phyloP scores from a whole-genome alignment of 2,797 vertebrate genomes.

The Nasua narica region DNA sequence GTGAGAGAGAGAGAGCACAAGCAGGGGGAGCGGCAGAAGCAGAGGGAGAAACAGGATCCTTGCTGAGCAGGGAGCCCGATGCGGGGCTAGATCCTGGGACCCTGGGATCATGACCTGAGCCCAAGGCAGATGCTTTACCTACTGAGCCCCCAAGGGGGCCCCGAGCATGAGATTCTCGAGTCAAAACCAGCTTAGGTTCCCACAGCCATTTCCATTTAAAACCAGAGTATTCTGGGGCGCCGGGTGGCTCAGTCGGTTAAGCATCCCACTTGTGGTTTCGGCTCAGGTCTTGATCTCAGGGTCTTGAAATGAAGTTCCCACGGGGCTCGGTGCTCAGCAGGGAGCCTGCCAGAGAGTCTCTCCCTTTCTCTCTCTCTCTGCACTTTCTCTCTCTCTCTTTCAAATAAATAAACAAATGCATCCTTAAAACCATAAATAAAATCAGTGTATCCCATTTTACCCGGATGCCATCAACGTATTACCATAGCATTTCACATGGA shows the following conservation, averaged over 20 bases:
- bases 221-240: background rate
- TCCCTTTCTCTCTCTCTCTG: background rate
- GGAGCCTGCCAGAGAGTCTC: background rate
- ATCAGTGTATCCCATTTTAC: background rate
- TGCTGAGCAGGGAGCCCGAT: too few species aligned
- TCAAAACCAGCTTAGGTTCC: background rate
- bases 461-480: background rate
- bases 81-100: accelerated
- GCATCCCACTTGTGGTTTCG: background rate
- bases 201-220: background rate
- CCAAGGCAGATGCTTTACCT: too few species aligned
- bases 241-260: background rate
- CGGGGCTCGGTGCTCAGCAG: background rate
- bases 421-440: background rate
- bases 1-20: too few species aligned
- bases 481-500: background rate
- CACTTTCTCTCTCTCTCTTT: background rate
- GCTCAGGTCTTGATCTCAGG: background rate
- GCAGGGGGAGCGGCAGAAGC: too few species aligned
- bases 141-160: too few species aligned
- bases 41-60: too few species aligned
- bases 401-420: background rate
- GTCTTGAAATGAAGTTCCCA: background rate
- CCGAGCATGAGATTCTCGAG: background rate
- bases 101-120: too few species aligned